Evolutionary conservation across 2,797 vertebrate species (phyloP), one percentile per base, ranked within the genome.

Genomic region (Micrastur ruficollis): DNA sequence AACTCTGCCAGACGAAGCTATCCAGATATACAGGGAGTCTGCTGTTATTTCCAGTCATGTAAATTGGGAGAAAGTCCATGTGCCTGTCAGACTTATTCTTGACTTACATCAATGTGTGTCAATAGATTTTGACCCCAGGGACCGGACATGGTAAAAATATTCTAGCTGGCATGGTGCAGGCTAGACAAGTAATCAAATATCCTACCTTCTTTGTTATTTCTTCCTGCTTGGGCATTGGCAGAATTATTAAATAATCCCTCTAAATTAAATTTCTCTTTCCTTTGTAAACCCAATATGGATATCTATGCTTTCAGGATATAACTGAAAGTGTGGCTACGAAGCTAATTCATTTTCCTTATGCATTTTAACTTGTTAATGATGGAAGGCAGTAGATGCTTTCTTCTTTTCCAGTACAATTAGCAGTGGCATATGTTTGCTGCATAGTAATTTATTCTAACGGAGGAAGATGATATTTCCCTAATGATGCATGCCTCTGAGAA

Each of bases 211-310:
- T 82, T 9, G 2, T 83, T 85, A 55, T 75, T 94, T 89, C 68
- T 89, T 90, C n/a, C 52, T 78, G 17, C 46, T 85, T 3, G 3
- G 42, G 5, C 65, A 71, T 15, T 59, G 65, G 59, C 29, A 49
- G 42, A 55, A 68, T 87, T 95, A 95, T 86, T 85, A 80, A 91
- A 89, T 87, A 78, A 91, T 65, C 40, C 53, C 17, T 78, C 46
- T 71, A 89, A 93, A 96, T 95, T 89, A 71, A 76, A 91, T 95
- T 85, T 82, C 15, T 88, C 58, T 73, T 94, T 90, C 50, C 50
- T 95, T 94, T 78, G 52, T 52, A 93, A 78, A 58, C 6, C 29
- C 61, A 81, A 17, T 36, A 34, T 6, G 29, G 49, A 76, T 87
- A 90, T 68, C 56, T 78, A 5, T 81, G 86, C 81, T 92, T 94